phyloP scores from a whole-genome alignment of 92 coral and sea anemone genomes.

The Paragorgia papillata region DNA sequence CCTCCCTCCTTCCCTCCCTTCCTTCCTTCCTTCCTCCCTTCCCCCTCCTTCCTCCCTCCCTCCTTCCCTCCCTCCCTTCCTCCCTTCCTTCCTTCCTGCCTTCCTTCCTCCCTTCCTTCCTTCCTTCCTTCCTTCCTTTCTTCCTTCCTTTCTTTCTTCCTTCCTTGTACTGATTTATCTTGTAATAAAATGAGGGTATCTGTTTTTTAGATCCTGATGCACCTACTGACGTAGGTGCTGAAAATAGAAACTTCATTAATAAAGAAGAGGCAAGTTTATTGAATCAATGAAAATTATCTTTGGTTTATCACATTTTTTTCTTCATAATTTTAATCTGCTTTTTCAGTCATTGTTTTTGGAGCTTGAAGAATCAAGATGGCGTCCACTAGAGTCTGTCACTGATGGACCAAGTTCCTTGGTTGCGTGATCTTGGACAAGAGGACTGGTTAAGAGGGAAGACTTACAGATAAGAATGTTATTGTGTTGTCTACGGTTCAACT shows the following conservation, averaged over 20 bases:
- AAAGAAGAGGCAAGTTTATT: slow-evolving; percentile 58
- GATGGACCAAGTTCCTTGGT: slow-evolving; percentile 69
- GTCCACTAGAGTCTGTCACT: slow-evolving; percentile 76
- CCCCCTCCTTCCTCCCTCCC: too few relatives aligned
- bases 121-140: not conserved
- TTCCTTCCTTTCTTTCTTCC: too few relatives aligned
- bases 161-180: too few relatives aligned
- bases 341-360: slow-evolving; percentile 76
- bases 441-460: too few relatives aligned
- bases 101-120: too few relatives aligned
- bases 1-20: not conserved
- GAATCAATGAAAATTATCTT: not conserved
- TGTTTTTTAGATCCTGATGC: slow-evolving; percentile 74
- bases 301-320: not conserved
- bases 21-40: too few relatives aligned
- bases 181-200: not conserved
- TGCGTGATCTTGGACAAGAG: slow-evolving; percentile 46
- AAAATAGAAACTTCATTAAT: slow-evolving; percentile 70
- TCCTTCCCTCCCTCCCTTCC: not conserved
- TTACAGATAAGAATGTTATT: too few relatives aligned
- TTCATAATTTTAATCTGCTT: not conserved
- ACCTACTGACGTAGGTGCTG: slow-evolving; percentile 72
- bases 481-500: too few relatives aligned
- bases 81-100: not conserved
- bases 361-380: slow-evolving; percentile 92